phyloP scores from a whole-genome alignment of 2,113 vertebrate genomes.

The Apeltes quadracus region DNA sequence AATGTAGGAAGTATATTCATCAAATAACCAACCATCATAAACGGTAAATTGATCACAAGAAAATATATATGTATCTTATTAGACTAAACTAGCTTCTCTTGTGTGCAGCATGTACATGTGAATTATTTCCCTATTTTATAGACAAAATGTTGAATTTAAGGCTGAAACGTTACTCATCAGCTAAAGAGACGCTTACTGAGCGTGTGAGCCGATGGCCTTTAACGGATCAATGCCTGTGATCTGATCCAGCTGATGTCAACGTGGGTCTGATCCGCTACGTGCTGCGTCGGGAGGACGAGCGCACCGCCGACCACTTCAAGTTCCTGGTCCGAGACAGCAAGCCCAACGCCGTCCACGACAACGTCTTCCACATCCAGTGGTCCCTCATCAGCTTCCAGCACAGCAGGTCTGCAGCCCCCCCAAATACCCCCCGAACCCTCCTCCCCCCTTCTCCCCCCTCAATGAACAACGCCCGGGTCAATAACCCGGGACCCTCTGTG shows the following conservation, averaged over 20 bases:
- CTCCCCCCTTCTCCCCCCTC: too few species aligned
- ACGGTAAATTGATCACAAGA: not conserved
- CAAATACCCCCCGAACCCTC: too few species aligned
- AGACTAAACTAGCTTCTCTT: too few species aligned
- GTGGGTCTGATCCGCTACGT: slow-evolving; percentile 91
- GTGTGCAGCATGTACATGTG: too few species aligned
- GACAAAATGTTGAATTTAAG: not conserved
- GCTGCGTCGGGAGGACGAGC: slow-evolving; percentile 82
- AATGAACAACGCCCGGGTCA: not conserved
- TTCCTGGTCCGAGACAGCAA: slow-evolving; percentile 96
- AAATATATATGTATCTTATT: not conserved
- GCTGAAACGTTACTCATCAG: too few species aligned
- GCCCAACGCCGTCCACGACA: slow-evolving; percentile 89
- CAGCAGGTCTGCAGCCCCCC: slow-evolving; percentile 78
- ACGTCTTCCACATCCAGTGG: slow-evolving; percentile 96
- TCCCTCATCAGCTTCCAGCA: slow-evolving; percentile 93
- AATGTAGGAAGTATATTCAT: too few species aligned
- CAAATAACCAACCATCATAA: too few species aligned
- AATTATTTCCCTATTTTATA: not conserved
- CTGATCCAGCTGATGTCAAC: slow-evolving; percentile 88
- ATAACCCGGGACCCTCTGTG: not conserved
- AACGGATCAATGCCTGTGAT: not conserved
- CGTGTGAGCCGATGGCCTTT: too few species aligned
- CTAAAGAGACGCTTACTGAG: too few species aligned
- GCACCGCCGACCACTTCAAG: slow-evolving; percentile 90